A percentile compares a stretch with the other conserved stretches of the same genome.
These are phyloP conservation scores for Varecia variegata DNA, from an alignment of 2,797 vertebrate species.

Conservation along the genomic window DNA sequence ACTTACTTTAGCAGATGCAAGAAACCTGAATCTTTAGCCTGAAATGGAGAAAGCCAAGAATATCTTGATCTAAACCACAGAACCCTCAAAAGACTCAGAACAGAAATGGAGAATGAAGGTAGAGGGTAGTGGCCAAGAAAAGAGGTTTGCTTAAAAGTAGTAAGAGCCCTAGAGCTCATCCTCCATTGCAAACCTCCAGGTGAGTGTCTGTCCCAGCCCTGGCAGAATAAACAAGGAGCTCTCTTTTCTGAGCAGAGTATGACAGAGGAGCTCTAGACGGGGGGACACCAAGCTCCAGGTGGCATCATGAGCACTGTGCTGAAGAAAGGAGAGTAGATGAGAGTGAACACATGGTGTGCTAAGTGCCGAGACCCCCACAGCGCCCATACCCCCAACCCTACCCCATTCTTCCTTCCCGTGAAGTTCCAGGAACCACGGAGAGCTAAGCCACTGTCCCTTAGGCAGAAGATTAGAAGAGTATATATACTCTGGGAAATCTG, in stretches of 20 bases:
- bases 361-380: not conserved
- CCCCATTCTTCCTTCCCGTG: not conserved
- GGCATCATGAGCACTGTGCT: not conserved
- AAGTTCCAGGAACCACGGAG: not conserved
- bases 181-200: not conserved
- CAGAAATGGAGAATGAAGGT: not conserved
- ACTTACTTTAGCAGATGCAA: constrained; percentile 27
- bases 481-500: not conserved
- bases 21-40: constrained; percentile 40
- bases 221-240: not conserved
- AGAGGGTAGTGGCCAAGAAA: not conserved
- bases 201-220: not conserved
- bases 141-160: not conserved
- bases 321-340: not conserved
- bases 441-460: not conserved
- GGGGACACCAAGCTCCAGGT: not conserved
- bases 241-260: not conserved
- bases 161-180: not conserved
- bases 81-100: not conserved
- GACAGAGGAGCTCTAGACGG: not conserved
- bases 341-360: not conserved
- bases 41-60: constrained; percentile 26
- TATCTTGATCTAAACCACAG: constrained; percentile 30
- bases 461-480: not conserved
- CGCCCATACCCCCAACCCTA: not conserved